These are phyloP conservation scores for Recurvirostra avosetta DNA, from an alignment of 2,113 vertebrate genomes.

Conservation along the genomic window DNA sequence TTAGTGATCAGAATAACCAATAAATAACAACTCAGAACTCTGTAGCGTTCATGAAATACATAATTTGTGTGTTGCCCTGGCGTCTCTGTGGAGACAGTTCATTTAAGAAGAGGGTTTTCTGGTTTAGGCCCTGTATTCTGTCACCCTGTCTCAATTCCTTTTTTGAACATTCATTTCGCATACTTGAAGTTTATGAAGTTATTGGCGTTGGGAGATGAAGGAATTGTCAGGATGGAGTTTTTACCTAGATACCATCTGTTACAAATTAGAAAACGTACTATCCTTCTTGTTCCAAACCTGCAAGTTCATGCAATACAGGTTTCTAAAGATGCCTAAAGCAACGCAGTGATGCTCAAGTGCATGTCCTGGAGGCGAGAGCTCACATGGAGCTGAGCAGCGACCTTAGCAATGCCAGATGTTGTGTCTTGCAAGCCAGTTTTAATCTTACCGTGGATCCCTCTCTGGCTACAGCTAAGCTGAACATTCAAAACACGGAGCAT, in stretches of 20 bases:
- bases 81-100: background rate
- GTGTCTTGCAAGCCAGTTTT: background rate
- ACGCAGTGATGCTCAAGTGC: background rate
- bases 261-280: background rate
- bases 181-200: background rate
- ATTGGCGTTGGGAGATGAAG: background rate
- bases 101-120: background rate
- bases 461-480: background rate
- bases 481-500: too few relatives aligned
- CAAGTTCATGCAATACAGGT: accelerated
- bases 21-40: background rate
- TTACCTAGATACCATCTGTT: background rate
- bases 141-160: background rate
- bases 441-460: background rate
- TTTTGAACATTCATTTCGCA: accelerated
- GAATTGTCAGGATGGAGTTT: background rate
- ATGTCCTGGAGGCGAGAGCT: background rate
- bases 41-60: background rate
- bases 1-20: background rate
- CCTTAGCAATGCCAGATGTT: background rate
- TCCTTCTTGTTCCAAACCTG: background rate
- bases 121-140: background rate
- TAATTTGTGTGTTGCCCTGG: accelerated
- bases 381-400: accelerated
- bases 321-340: background rate